Conservation (phyloP, 2,888 invertebrate genomes). For the Mesorhabditis spiculigera region DNA sequence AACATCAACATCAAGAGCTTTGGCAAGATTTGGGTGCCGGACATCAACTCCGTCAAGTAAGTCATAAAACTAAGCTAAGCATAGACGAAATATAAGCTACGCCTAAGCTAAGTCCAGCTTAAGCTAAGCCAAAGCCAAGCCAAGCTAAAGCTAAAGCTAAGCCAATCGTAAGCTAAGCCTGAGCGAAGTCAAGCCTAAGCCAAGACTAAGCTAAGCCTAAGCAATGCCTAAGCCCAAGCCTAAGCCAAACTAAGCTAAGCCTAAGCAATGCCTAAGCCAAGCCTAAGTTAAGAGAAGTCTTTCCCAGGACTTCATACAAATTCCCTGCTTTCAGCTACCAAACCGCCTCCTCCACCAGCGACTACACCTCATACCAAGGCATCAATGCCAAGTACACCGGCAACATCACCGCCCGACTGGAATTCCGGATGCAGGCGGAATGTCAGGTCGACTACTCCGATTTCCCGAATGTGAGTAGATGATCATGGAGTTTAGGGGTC, state of each 20-base stretch:
- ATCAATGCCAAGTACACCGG: conserved; percentile 39
- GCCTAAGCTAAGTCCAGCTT: too few species aligned
- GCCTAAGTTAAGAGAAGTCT: too few species aligned
- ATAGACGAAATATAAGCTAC: too few species aligned
- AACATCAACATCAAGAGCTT: conserved; percentile 36
- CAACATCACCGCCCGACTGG: conserved; percentile 42
- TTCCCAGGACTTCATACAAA: too few species aligned
- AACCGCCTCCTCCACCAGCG: conserved; percentile 42
- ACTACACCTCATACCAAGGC: conserved; percentile 45
- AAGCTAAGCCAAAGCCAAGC: neutral
- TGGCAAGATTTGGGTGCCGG: conserved; percentile 49
- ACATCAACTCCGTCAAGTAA: too few species aligned
- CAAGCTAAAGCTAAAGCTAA: too few species aligned
- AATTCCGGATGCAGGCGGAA: conserved; percentile 46
- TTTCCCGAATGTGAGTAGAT: conserved; percentile 39
- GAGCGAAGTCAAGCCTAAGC: too few species aligned
- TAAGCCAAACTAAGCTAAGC: too few species aligned
- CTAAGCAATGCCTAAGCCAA: too few species aligned
- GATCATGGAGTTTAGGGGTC: neutral
- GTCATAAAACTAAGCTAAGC: too few species aligned
- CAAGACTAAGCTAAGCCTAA: too few species aligned
- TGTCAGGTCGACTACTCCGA: conserved; percentile 46
- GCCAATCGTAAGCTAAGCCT: too few species aligned
- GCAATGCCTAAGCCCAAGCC: neutral
- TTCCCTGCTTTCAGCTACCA: conserved; percentile 34